Conservation (phyloP, 2,113 vertebrate genomes). For the Gobio gobio region DNA sequence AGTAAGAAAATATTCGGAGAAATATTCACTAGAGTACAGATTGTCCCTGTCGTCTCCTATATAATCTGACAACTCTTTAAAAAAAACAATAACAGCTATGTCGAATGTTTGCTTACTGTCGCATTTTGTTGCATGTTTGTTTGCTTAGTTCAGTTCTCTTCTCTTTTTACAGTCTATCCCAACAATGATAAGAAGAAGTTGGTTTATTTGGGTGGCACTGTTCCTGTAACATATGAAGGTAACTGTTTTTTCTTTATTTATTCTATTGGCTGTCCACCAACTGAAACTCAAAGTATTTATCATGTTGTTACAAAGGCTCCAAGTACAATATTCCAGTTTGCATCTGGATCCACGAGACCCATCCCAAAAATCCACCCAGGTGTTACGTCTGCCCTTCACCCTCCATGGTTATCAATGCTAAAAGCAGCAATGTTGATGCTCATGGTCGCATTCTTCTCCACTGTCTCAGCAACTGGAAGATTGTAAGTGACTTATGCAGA, state of each 20-base stretch:
- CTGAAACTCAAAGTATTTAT: background rate
- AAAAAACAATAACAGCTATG: background rate
- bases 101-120: background rate
- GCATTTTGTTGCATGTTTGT: background rate
- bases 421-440: conserved; percentile 69
- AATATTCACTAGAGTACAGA: background rate
- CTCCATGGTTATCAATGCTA: conserved; percentile 73
- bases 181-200: conserved; percentile 73
- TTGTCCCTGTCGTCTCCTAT: background rate
- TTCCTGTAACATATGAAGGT: conserved; percentile 75
- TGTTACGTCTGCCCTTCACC: conserved; percentile 71
- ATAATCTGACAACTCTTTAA: background rate
- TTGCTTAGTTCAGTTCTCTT: background rate
- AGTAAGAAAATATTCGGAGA: background rate
- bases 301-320: conserved; percentile 58
- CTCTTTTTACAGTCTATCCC: conserved; percentile 65
- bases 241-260: conserved; percentile 6
- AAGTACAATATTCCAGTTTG: conserved; percentile 76
- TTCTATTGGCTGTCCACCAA: too few relatives aligned
- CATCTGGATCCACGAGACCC: conserved; percentile 77
- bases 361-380: conserved; percentile 71
- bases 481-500: conserved; percentile 58
- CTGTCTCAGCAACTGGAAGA: conserved; percentile 70
- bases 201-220: conserved; percentile 70
- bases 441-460: conserved; percentile 65